Base-by-base conservation (phyloP, 2,797 vertebrate genomes). In the Sebastes alutus region DNA sequence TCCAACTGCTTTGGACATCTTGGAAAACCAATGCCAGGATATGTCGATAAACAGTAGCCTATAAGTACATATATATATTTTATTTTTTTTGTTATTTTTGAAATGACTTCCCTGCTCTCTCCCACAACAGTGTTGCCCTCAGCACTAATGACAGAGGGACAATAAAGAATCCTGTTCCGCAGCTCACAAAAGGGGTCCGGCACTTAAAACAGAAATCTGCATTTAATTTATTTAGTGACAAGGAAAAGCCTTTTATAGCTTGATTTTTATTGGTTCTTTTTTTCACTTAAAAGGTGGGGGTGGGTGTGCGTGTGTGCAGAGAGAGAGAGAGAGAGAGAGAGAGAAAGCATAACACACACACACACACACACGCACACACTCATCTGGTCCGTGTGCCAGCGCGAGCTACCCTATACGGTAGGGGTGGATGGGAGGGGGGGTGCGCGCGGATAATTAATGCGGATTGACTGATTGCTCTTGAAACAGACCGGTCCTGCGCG, bases 401-500 rank as follows among this genome's bases (percentile, higher is more conserved):
- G 80, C 89, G 79, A 91, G 88, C 91, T 92, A 85, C 88, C 88
- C 87, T 90, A 87, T 91, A 80, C 60, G 27, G 61, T 35, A 58
- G 22, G 6, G 4, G 30, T 10, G 14, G 29, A 14, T 42, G 42
- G 20, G 46, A 4, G 16, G 14, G 86, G 94, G 91, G 35, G 12
- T 14, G 94, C 75, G 84, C 82, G 87, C 84, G 93, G 95, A 93
- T 96, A 96, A 96, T 96, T 96, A 96, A 96, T 96, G 96, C 94
- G 93, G 95, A 96, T 96, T 96, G 96, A 97, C 96, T 96, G 96
- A 97, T 96, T 96, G 95, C 96, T 96, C 96, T 97, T 95, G 96
- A 96, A 96, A 96, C 95, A 95, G 95, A 95, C 95, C 94, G 93
- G 95, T 95, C 96, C 96, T 93, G 94, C 91, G 86, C 93, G 92